These are phyloP conservation scores for Aphelenchoides avenae DNA, from an alignment of 1,140 invertebrate genomes.

Conservation along the genomic window DNA sequence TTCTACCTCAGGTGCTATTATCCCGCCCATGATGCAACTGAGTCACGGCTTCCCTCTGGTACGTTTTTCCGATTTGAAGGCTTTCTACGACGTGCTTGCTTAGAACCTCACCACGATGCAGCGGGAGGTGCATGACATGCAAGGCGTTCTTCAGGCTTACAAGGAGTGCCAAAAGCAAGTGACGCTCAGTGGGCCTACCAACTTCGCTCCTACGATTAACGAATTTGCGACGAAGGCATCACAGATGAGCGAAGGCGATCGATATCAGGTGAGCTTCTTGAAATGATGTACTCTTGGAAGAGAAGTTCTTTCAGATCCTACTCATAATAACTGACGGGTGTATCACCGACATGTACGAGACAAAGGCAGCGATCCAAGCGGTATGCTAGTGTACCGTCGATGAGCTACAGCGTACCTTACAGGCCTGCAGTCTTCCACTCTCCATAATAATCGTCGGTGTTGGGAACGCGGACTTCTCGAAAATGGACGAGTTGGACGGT, in stretches of 20 bases:
- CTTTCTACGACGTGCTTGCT: too few species aligned
- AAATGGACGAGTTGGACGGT: slow-evolving; percentile 40
- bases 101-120: too few species aligned
- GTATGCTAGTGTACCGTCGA: slow-evolving; percentile 59
- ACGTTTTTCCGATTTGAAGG: slow-evolving; percentile 1
- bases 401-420: slow-evolving; percentile 64
- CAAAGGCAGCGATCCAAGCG: slow-evolving; percentile 61
- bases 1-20: too few species aligned
- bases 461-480: slow-evolving; percentile 33
- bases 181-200: slow-evolving; percentile 68
- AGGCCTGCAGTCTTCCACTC: slow-evolving; percentile 35
- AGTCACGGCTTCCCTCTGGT: slow-evolving; percentile 36
- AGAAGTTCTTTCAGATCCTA: slow-evolving; percentile 61
- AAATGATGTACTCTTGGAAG: too few species aligned
- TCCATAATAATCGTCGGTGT: slow-evolving; percentile 40
- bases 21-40: slow-evolving; percentile 21
- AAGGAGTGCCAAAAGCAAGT: slow-evolving; percentile 61
- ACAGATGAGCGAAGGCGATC: slow-evolving; percentile 61
- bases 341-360: slow-evolving; percentile 66
- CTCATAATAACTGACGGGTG: slow-evolving; percentile 70
- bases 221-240: slow-evolving; percentile 62
- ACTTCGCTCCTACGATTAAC: slow-evolving; percentile 67
- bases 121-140: too few species aligned
- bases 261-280: too few species aligned
- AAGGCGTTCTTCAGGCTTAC: slow-evolving; percentile 59